Conservation (phyloP, 1,140 invertebrate genomes). For the Bombus polaris region DNA sequence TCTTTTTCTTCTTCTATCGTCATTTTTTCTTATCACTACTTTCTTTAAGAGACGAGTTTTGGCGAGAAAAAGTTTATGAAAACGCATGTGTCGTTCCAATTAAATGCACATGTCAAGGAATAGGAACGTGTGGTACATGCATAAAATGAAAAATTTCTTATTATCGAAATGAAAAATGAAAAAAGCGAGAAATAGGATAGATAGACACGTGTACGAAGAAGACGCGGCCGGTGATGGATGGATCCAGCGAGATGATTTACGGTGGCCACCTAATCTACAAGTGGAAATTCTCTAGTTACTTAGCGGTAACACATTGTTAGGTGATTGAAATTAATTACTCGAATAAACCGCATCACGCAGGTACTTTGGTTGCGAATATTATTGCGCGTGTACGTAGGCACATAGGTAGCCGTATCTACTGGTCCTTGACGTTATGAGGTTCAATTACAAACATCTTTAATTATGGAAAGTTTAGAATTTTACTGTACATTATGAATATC, state of each 20-base stretch:
- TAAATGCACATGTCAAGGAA: background rate
- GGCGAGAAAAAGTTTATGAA: background rate
- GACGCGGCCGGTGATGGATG: constrained; percentile 42
- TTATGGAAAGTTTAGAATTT: too few species aligned
- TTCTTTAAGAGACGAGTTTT: background rate
- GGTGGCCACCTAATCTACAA: constrained; percentile 25
- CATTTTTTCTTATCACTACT: background rate
- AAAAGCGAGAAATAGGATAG: constrained; percentile 25
- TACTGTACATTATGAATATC: too few species aligned
- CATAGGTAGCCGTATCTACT: background rate
- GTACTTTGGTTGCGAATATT: background rate
- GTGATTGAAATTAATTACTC: constrained; percentile 45
- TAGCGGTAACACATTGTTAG: constrained; percentile 23
- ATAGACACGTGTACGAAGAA: constrained; percentile 20
- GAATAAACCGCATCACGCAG: constrained; percentile 7
- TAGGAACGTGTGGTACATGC: constrained; percentile 10
- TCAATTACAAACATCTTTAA: too few species aligned
- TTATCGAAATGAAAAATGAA: too few species aligned
- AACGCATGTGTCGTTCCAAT: background rate
- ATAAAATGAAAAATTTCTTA: background rate
- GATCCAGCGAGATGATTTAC: constrained; percentile 49
- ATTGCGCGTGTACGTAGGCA: background rate
- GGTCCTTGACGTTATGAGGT: too few species aligned
- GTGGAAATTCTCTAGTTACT: constrained; percentile 22
- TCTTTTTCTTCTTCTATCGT: too few species aligned